Evolutionary conservation across 2,797 vertebrate genomes (phyloP).

Genomic region (Varecia variegata): DNA sequence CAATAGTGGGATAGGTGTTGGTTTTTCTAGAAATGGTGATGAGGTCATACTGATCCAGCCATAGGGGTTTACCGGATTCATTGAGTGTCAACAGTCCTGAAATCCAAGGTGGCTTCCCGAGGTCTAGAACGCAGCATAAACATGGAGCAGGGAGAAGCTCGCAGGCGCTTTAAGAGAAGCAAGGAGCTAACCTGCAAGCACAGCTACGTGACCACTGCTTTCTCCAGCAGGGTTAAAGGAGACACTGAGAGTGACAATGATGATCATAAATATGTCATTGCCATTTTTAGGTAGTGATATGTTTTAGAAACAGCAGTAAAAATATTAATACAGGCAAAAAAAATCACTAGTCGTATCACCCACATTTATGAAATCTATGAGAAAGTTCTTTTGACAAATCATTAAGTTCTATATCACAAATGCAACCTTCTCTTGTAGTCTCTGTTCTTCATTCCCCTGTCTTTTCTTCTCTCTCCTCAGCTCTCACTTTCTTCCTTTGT

Average conservation of each 20-base stretch:
- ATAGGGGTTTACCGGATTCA: not conserved
- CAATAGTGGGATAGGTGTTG: not conserved
- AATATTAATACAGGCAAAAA: not conserved
- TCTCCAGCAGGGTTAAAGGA: not conserved
- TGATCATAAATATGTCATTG: not conserved
- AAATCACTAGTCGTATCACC: not conserved
- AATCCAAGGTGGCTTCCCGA: not conserved
- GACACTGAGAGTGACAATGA: not conserved
- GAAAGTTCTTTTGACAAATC: not conserved
- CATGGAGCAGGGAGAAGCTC: not conserved
- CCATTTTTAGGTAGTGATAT: not conserved
- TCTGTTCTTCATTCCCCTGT: not conserved
- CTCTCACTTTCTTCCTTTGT: not conserved
- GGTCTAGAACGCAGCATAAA: not conserved
- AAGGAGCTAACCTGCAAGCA: not conserved
- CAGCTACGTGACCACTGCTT: not conserved
- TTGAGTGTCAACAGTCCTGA: not conserved
- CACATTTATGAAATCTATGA: not conserved
- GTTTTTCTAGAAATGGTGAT: not conserved
- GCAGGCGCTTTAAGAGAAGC: not conserved
- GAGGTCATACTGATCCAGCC: not conserved
- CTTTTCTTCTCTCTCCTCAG: not conserved
- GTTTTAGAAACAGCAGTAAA: not conserved
- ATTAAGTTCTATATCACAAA: not conserved
- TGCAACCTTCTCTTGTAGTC: not conserved